Percentiles rank a stretch among this genome's conserved stretches.
Conservation (phyloP, 2,888 invertebrate species). For the Dascillus cervinus region DNA sequence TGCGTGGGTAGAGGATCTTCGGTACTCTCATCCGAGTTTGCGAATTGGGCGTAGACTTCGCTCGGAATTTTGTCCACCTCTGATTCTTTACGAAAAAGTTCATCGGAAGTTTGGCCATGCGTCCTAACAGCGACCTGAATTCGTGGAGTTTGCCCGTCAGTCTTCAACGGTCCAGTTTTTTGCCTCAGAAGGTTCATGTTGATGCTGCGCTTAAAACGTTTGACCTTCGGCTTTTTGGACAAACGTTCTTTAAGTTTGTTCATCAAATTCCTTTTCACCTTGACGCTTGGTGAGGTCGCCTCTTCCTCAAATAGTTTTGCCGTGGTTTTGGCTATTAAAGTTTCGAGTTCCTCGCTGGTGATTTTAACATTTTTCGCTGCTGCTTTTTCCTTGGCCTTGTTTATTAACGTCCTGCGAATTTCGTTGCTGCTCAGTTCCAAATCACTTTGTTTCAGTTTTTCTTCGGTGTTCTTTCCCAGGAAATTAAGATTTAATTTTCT, state of each 20-base stretch:
- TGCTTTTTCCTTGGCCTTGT: conserved; percentile 29
- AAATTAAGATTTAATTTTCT: too few species aligned
- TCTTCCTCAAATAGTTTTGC: conserved; percentile 15
- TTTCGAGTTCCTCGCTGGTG: conserved; percentile 30
- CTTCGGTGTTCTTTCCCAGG: neutral
- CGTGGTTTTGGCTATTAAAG: conserved; percentile 27
- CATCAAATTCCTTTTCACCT: too few species aligned
- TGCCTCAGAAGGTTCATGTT: conserved; percentile 31
- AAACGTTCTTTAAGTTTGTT: too few species aligned
- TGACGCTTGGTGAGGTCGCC: neutral
- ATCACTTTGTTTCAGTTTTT: conserved; percentile 10
- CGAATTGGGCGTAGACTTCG: conserved; percentile 11
- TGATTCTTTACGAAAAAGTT: conserved; percentile 18
- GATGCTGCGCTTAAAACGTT: conserved; percentile 25
- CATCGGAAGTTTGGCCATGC: conserved; percentile 22
- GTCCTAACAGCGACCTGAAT: conserved; percentile 21
- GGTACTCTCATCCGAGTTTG: conserved; percentile 6
- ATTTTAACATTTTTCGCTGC: conserved; percentile 26
- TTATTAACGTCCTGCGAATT: conserved; percentile 29
- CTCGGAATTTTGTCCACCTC: conserved; percentile 5
- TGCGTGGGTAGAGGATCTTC: too few species aligned
- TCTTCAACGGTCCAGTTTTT: conserved; percentile 21
- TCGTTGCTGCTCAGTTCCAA: conserved; percentile 26
- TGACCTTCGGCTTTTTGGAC: conserved; percentile 2
- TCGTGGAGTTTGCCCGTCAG: conserved; percentile 9